These are phyloP conservation scores for Lycopodina hypogea DNA, from an alignment of 37 sponge, comb jelly and placozoan genomes.

Conservation along the genomic window DNA sequence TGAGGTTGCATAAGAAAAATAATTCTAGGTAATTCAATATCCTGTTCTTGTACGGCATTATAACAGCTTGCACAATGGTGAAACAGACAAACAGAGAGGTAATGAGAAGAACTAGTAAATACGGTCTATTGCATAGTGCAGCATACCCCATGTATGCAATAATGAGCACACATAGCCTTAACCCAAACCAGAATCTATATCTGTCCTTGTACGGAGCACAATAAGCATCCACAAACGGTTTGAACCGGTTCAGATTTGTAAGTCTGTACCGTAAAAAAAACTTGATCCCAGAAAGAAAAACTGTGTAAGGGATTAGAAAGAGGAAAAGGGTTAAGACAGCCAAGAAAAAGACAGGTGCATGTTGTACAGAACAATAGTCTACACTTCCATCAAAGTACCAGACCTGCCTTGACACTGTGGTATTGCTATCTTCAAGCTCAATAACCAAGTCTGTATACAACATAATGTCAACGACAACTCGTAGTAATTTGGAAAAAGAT, in stretches of 20 bases:
- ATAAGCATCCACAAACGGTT: conserved; percentile 39
- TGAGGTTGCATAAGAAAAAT: conserved; percentile 5
- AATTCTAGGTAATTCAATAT: conserved; percentile 5
- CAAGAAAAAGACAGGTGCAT: background rate
- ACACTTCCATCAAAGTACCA: conserved; percentile 30
- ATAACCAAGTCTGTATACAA: background rate
- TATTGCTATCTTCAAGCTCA: background rate
- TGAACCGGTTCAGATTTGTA: conserved; percentile 1
- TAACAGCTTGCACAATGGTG: background rate
- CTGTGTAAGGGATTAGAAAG: conserved; percentile 19
- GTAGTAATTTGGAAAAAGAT: conserved; percentile 27
- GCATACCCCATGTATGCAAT: conserved; percentile 7
- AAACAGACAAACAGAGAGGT: background rate
- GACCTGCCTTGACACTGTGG: background rate
- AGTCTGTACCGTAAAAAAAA: conserved; percentile 3
- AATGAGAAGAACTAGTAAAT: background rate
- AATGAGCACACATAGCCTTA: conserved; percentile 9
- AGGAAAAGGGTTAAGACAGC: background rate
- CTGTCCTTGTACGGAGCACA: conserved; percentile 49
- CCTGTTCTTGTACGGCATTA: conserved; percentile 17
- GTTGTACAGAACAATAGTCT: background rate
- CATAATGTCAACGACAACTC: conserved; percentile 8
- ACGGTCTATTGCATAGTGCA: background rate
- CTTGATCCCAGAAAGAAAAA: conserved; percentile 7
- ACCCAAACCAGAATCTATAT: conserved; percentile 36